phyloP scores from a whole-genome alignment of 2,113 vertebrate genomes.

The Hyperoodon ampullatus region DNA sequence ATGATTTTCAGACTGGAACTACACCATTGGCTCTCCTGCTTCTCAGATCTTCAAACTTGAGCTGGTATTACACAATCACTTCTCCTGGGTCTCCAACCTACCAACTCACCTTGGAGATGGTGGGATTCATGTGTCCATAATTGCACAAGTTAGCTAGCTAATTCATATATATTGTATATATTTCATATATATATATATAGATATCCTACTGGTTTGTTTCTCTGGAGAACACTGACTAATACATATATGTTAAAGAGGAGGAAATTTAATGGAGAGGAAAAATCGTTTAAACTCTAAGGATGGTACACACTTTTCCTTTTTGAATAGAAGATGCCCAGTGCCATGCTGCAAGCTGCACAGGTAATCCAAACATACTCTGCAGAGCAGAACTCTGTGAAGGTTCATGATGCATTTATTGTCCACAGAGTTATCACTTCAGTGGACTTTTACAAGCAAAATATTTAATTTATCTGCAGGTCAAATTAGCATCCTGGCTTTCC shows the following conservation, averaged over 20 bases:
- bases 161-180: neutral
- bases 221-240: neutral
- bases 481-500: conserved; percentile 63
- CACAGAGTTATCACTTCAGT: conserved; percentile 49
- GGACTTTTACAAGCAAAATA: conserved; percentile 68
- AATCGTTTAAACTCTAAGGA: neutral
- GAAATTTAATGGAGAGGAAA: neutral
- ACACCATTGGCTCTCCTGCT: neutral
- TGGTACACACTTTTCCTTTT: neutral
- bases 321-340: neutral
- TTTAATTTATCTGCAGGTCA: conserved; percentile 69
- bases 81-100: neutral
- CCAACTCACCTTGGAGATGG: neutral
- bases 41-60: neutral
- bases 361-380: neutral
- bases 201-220: neutral
- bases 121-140: neutral
- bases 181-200: neutral
- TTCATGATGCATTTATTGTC: conserved; percentile 55
- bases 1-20: neutral
- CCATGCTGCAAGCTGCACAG: neutral
- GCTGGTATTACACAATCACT: neutral
- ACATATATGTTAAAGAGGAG: neutral
- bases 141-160: neutral
- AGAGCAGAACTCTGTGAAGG: neutral